Conservation (phyloP, 2,888 invertebrate species). For the Zele albiditarsus region DNA sequence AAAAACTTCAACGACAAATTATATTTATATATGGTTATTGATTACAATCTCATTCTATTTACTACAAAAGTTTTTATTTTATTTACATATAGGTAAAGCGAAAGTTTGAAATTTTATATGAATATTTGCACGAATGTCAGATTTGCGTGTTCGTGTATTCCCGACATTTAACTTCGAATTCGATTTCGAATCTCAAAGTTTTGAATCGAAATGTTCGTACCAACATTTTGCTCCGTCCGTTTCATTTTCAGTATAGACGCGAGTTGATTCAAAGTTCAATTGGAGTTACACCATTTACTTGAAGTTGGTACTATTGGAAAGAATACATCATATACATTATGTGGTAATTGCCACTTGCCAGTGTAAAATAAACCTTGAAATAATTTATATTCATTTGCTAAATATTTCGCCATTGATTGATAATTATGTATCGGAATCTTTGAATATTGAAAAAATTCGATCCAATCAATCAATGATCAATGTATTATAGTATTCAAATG, state of each 20-base stretch:
- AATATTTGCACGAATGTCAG: constrained; percentile 1
- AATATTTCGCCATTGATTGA: neutral
- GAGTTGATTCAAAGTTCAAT: constrained; percentile 63
- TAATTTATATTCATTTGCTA: neutral
- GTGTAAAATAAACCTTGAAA: neutral
- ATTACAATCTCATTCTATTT: neutral
- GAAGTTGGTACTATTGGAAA: constrained; percentile 65
- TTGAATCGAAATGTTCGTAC: constrained; percentile 26
- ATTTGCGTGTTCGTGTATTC: neutral
- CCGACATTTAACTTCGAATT: neutral
- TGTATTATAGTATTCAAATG: neutral
- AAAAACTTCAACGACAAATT: neutral
- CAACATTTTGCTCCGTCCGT: constrained; percentile 40
- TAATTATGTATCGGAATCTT: neutral
- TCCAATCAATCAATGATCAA: neutral
- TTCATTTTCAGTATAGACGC: constrained; percentile 57
- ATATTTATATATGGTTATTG: neutral
- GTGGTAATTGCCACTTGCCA: neutral
- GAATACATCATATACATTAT: constrained; percentile 52
- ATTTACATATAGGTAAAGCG: neutral
- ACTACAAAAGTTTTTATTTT: neutral
- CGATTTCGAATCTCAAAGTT: neutral
- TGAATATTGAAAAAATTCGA: neutral
- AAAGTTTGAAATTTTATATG: neutral
- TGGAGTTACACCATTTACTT: constrained; percentile 64